Evolutionary conservation across 2,888 invertebrate genomes (phyloP), one percentile per base, ranked within the genome.

Genomic region (Glaucopsyche alexis): DNA sequence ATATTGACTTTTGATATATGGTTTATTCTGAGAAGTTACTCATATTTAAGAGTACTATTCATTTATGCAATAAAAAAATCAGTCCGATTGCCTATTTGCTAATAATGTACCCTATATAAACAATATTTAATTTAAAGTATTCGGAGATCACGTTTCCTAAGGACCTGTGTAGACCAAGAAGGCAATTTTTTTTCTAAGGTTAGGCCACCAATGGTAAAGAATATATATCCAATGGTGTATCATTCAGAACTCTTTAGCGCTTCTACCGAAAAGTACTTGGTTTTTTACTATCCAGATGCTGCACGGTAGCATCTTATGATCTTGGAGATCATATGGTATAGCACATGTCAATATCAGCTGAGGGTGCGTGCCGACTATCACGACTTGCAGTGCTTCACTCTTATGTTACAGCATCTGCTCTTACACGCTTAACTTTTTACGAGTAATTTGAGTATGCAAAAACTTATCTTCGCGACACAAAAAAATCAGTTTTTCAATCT

Each of bases 261-360:
- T 7, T 60, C n/a, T 60, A 29, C 29, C 29, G 29, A 38, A 11
- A 2, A 38, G 29, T 60, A 38, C 60, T 60, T 60, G 13, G 60
- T 9, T 0, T 4, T 3, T 55, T 87, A 88, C 80, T 73, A 71
- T 71, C 80, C 90, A 90, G 90, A 84, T 90, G 89, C 78, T 81
- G 80, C 73, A 52, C 74, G 74, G 78, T 77, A 78, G 79, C 80
- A 85, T 88, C 85, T 86, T 84, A 77, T 78, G 77, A 78, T 73
- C 77, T 79, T 80, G 79, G 76, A 77, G 81, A 76, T 84, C 82
- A 80, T 79, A 77, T 86, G 84, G 84, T 84, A 82, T 80, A 82
- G 78, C 87, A 85, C 82, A 87, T 89, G 80, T 77, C 84, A 79
- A 78, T 29, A 29, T 29, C 29, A 29, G 29, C 85, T 85, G 87